Base-by-base conservation (phyloP, 2,888 invertebrate species). In the Rhamnusium bicolor region DNA sequence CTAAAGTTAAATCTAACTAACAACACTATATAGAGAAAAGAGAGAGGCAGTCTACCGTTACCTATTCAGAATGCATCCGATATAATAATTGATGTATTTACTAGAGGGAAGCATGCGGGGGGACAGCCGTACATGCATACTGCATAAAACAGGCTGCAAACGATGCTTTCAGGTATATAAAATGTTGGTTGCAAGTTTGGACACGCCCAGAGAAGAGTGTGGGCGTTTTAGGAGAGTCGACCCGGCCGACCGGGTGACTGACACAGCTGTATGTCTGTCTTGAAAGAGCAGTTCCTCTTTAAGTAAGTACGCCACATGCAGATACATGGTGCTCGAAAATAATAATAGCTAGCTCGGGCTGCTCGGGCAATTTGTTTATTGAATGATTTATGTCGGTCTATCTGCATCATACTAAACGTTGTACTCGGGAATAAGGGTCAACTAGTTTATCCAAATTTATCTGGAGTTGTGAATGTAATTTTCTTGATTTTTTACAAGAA, bases 241-340 rank as follows among this genome's bases (percentile, higher is more conserved):
- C 76, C 78, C 74, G 82, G 80, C 82, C 82, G 82, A 76, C 80
- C 84, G 83, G 84, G 84, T 84, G 84, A 84, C 82, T 85, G 85
- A 85, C 85, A 84, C 82, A 83, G 79, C 83, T 80, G 78, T 73
- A 73, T 53, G 58, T 74, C 66, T 75, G 47, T 69, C 65, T 72
- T 71, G 72, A 29, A 76, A 61, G 73, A 69, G 77, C 63, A 81
- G 82, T 80, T 82, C 82, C 76, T 76, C 81, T 82, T 82, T 83
- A 82, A 81, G 32, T 29, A 18, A 16, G 58, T 2, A n/a, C n/a
- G 40, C 40, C 12, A 40, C n/a, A 40, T 40, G n/a, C 8, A 8
- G 40, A 40, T 40, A 40, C n/a, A 40, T 40, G n/a, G 40, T 40
- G 12, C 40, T 40, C 40, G 40, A 40, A 40, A 40, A 32, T 8